Evolutionary conservation across 2,113 vertebrate genomes (phyloP), one percentile per base, ranked within the genome.

Genomic region (Calyptommatus sinebrachiatus): DNA sequence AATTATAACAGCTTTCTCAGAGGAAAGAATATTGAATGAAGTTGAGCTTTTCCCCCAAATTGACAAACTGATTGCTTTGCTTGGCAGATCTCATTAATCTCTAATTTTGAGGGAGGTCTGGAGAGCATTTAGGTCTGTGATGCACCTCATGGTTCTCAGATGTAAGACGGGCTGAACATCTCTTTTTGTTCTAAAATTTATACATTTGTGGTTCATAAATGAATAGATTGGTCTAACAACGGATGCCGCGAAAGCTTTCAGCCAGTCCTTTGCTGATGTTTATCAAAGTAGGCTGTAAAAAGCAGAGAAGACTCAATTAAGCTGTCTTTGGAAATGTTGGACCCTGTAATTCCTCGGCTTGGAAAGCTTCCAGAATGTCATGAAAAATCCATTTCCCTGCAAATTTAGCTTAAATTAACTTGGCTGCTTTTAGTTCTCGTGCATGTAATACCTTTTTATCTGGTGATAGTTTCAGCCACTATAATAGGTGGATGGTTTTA

Each of bases 371-470:
- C 87, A 67, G 26, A 0, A 67, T 73, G 81, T 83, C 86, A 74
- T 77, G 75, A 88, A 88, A 87, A 88, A 45, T 50, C 57, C 62
- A 87, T 88, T 89, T 89, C 62, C 4, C 68, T 73, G 85, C 87
- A 89, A 53, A 84, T 90, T 89, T 87, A 85, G 67, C 83, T 84
- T 28, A 74, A n/a, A 83, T 73, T 45, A 66, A 80, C 77, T 80
- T 91, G 87, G 71, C 73, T 3, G 0, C 65, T 62, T 71, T 63
- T 0, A 86, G 80, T 63, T 0, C 65, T 69, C 0, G 81, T 65
- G 84, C 80, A n/a, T 0, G 21, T 8, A 0, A 62, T 21, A 73
- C n/a, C n/a, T 24, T 48, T 60, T 6, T 20, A 20, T 20, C 53
- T 61, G 1, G 60, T 62, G 63, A 53, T 74, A 70, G 20, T 26